Conservation (phyloP, 2,113 vertebrate genomes). For the Madoqua kirkii region DNA sequence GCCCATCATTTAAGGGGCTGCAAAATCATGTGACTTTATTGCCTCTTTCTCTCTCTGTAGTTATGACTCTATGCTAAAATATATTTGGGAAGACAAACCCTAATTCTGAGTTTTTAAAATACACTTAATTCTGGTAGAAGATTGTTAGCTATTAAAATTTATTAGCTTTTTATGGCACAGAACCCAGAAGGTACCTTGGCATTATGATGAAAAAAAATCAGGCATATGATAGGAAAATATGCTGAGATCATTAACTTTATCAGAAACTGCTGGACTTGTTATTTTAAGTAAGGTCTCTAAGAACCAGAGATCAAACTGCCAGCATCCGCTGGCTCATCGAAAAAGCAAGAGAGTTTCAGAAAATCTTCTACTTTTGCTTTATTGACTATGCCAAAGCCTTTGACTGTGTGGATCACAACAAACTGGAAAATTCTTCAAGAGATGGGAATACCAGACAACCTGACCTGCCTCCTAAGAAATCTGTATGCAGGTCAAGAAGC, state of each 20-base stretch:
- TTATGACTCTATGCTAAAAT: neutral
- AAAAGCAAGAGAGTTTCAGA: neutral
- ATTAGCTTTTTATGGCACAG: neutral
- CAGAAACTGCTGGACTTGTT: neutral
- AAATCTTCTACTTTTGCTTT: neutral
- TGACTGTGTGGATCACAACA: neutral
- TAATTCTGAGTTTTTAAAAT: neutral
- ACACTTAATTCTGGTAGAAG: neutral
- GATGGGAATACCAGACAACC: neutral
- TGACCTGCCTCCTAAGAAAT: neutral
- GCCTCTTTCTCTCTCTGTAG: neutral
- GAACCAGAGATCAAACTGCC: neutral
- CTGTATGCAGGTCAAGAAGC: neutral
- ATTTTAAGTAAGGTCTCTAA: conserved; percentile 8
- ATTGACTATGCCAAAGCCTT: neutral
- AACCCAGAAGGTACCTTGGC: neutral
- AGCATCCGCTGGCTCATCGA: rapidly evolving
- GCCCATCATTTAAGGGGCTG: neutral
- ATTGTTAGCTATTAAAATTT: neutral
- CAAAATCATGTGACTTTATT: neutral
- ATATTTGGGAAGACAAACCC: neutral
- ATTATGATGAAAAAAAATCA: neutral
- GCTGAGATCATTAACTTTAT: neutral
- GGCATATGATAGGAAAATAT: neutral
- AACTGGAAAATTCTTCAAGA: neutral